Conservation (phyloP, 2,888 invertebrate species). For the Cylindroiulus punctatus region DNA sequence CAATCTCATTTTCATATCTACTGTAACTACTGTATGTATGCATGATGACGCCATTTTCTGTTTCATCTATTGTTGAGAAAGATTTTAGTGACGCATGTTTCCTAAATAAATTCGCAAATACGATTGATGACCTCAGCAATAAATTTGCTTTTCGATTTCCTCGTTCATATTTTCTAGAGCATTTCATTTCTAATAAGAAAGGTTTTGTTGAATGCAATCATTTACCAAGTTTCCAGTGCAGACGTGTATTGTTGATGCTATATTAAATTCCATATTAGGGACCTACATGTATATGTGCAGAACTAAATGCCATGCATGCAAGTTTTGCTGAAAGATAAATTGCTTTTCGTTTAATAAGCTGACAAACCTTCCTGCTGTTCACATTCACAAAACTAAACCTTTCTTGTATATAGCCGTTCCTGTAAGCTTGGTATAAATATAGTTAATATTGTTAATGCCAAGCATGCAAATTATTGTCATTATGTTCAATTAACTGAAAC, state of each 20-base stretch:
- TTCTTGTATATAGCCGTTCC: neutral
- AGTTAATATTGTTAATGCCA: neutral
- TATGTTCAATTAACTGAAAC: neutral
- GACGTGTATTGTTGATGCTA: neutral
- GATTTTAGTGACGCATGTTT: neutral
- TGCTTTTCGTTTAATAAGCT: constrained; percentile 3
- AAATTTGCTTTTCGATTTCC: neutral
- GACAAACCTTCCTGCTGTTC: neutral
- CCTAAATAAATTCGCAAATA: neutral
- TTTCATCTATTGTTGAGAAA: neutral
- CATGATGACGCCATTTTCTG: too few species aligned
- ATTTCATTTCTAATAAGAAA: neutral
- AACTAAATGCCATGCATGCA: neutral
- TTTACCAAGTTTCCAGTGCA: neutral
- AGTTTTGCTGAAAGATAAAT: neutral
- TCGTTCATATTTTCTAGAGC: neutral
- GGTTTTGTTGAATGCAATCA: neutral
- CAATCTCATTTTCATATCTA: too few species aligned
- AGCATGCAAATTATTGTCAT: neutral
- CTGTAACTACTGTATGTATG: too few species aligned
- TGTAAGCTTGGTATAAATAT: neutral
- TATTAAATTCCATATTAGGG: neutral
- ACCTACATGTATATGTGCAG: too few species aligned
- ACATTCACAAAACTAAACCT: neutral
- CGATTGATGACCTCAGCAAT: neutral